Conservation (phyloP, 1,140 invertebrate species). For the Medauroidea extradentata region DNA sequence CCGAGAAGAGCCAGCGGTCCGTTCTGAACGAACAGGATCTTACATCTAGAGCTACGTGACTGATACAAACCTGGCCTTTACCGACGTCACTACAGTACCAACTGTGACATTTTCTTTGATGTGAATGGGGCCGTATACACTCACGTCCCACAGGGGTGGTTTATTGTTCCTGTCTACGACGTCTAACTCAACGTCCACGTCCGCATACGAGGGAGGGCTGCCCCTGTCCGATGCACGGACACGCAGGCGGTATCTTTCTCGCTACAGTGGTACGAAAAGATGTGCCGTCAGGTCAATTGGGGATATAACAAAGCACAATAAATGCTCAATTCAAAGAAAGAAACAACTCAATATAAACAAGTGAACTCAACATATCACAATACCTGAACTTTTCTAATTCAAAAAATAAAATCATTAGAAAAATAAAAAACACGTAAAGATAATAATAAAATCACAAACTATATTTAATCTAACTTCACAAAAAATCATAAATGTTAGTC, state of each 20-base stretch:
- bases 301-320: slow-evolving; percentile 41
- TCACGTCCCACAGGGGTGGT: slow-evolving; percentile 90
- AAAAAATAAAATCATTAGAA: slow-evolving; percentile 1
- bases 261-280: slow-evolving; percentile 52
- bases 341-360: slow-evolving; percentile 23
- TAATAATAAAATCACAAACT: slow-evolving; percentile 7
- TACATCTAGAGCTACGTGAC: slow-evolving; percentile 9
- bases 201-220: slow-evolving; percentile 78
- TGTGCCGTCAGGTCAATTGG: slow-evolving; percentile 37
- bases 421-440: neutral
- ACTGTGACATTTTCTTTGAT: slow-evolving; percentile 97
- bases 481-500: too few relatives aligned
- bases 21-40: neutral
- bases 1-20: too few relatives aligned
- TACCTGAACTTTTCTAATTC: slow-evolving; percentile 7
- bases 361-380: slow-evolving; percentile 13
- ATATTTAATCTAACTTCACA: neutral
- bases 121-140: slow-evolving; percentile 90
- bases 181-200: slow-evolving; percentile 94
- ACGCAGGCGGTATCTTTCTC: slow-evolving; percentile 89
- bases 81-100: slow-evolving; percentile 92
- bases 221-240: slow-evolving; percentile 91
- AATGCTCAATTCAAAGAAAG: slow-evolving; percentile 44
- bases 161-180: slow-evolving; percentile 97
- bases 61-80: slow-evolving; percentile 95